phyloP scores from a whole-genome alignment of 2,113 vertebrate species.

The Tonatia bakeri region DNA sequence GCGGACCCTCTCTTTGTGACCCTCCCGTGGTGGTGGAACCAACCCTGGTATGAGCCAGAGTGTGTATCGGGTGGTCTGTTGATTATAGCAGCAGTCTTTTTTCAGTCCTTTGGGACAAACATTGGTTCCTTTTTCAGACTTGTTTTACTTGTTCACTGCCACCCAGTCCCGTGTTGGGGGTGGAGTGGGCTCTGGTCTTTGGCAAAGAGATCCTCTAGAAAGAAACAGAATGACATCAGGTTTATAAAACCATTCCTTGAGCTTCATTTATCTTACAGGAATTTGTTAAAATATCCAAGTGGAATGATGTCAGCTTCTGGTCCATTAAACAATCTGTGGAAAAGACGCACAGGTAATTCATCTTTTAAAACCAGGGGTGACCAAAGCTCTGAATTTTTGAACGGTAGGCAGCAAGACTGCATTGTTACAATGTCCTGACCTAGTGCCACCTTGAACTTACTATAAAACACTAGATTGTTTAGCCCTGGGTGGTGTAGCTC shows the following conservation, averaged over 20 bases:
- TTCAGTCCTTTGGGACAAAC: not conserved
- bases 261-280: conserved; percentile 82
- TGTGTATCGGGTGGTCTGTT: not conserved
- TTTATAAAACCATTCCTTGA: not conserved
- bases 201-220: not conserved
- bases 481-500: too few species aligned
- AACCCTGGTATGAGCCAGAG: not conserved
- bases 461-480: not conserved
- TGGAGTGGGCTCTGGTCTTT: not conserved
- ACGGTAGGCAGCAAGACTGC: not conserved
- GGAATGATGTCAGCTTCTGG: conserved; percentile 99
- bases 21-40: not conserved
- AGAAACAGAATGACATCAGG: not conserved
- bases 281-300: conserved; percentile 97
- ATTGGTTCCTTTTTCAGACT: not conserved
- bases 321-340: conserved; percentile 97
- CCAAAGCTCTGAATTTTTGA: not conserved
- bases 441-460: not conserved
- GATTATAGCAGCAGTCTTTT: not conserved
- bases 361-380: conserved; percentile 13
- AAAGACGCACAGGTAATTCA: conserved; percentile 93
- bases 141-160: not conserved
- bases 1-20: not conserved
- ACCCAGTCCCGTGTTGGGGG: not conserved
- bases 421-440: not conserved